Conservation (phyloP, 2,888 invertebrate species). For the Tipula helvola region DNA sequence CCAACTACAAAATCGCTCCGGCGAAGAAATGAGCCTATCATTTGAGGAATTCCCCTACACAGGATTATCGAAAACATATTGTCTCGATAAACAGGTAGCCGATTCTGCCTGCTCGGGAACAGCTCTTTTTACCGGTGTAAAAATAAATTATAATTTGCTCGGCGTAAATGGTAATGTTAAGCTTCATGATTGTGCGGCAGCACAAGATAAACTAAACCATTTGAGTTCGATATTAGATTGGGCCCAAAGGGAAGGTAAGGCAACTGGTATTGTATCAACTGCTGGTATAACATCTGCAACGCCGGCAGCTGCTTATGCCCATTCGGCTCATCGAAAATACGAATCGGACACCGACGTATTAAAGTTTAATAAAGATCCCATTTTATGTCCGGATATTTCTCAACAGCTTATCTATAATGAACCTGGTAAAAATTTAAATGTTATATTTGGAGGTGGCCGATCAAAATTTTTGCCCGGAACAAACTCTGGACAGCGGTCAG, state of each 20-base stretch:
- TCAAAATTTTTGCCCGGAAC: slow-evolving; percentile 44
- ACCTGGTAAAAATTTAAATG: slow-evolving; percentile 56
- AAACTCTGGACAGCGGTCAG: slow-evolving; percentile 42
- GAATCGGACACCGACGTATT: slow-evolving; percentile 52
- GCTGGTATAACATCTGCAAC: slow-evolving; percentile 70
- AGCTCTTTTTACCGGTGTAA: slow-evolving; percentile 55
- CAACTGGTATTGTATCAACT: slow-evolving; percentile 56
- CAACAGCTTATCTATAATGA: slow-evolving; percentile 51
- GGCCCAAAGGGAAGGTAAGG: slow-evolving; percentile 47
- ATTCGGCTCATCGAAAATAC: slow-evolving; percentile 40
- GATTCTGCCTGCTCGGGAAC: slow-evolving; percentile 66
- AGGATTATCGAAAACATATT: slow-evolving; percentile 51
- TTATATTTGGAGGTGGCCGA: slow-evolving; percentile 66
- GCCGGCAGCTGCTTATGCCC: slow-evolving; percentile 51
- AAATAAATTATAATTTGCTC: slow-evolving; percentile 52
- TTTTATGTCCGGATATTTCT: slow-evolving; percentile 58
- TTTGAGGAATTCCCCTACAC: slow-evolving; percentile 51
- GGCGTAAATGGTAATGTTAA: slow-evolving; percentile 57
- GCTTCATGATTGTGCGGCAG: slow-evolving; percentile 47
- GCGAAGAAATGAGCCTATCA: slow-evolving; percentile 45
- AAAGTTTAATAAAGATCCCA: slow-evolving; percentile 35
- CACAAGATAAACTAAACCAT: slow-evolving; percentile 44
- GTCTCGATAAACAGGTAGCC: slow-evolving; percentile 53
- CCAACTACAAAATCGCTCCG: slow-evolving; percentile 40
- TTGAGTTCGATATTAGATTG: slow-evolving; percentile 53